A percentile compares a stretch with the other conserved stretches of the same genome.
Conservation (phyloP, 2,113 vertebrate species). For the Perca schrenkii region DNA sequence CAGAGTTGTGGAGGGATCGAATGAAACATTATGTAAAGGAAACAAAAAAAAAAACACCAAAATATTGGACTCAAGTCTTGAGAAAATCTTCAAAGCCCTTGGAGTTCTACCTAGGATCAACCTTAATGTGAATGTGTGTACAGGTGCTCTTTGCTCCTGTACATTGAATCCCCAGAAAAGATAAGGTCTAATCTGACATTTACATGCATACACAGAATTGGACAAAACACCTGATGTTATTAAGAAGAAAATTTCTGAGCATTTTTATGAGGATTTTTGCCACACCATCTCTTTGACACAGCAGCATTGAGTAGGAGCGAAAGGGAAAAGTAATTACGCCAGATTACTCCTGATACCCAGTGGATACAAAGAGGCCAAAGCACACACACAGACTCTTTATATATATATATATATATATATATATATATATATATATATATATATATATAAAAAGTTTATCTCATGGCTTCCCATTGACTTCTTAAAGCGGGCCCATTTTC, state of each 20-base stretch:
- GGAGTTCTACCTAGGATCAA: neutral
- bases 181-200: neutral
- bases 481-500: constrained; percentile 60
- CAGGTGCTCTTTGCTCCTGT: neutral
- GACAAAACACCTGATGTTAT: neutral
- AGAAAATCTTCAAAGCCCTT: constrained; percentile 10
- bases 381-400: constrained; percentile 28
- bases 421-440: constrained; percentile 31
- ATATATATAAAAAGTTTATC: constrained; percentile 19
- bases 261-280: constrained; percentile 29
- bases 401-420: constrained; percentile 13
- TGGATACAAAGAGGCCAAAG: constrained; percentile 50
- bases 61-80: neutral
- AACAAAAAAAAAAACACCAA: neutral
- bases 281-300: constrained; percentile 21
- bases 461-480: constrained; percentile 67
- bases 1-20: neutral
- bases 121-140: neutral
- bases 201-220: neutral
- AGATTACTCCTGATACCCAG: constrained; percentile 58
- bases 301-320: constrained; percentile 10
- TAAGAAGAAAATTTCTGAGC: neutral
- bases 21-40: constrained; percentile 6
- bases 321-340: constrained; percentile 15
- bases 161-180: neutral